Evolutionary conservation across 2,888 invertebrate genomes (phyloP).

Genomic region (Hypsopygia costalis): DNA sequence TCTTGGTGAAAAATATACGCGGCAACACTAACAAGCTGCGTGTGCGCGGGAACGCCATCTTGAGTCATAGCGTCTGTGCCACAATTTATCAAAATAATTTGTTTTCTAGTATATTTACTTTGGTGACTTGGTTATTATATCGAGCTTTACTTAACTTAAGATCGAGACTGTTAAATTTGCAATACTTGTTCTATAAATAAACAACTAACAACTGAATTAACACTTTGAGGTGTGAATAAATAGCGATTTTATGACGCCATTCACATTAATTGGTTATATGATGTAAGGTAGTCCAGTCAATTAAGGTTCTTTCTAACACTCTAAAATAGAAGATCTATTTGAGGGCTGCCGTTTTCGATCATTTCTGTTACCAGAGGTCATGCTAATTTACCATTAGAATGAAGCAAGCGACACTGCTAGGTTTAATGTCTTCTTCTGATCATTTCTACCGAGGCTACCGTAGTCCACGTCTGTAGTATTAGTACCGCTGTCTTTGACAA

Average conservation of each 20-base stretch:
- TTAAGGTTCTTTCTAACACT: no score
- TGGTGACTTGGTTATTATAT: conserved; percentile 41
- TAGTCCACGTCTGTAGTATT: no score
- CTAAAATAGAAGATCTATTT: no score
- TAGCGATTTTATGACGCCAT: conserved; percentile 39
- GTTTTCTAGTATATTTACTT: conserved; percentile 35
- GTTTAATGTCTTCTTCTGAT: no score
- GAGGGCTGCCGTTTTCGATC: no score
- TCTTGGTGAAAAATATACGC: conserved; percentile 50
- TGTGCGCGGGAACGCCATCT: conserved; percentile 26
- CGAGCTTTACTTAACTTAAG: conserved; percentile 22
- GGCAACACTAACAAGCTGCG: conserved; percentile 40
- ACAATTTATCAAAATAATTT: conserved; percentile 44
- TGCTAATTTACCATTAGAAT: no score
- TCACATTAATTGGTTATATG: conserved; percentile 45
- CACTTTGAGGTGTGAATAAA: conserved; percentile 47
- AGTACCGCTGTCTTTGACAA: no score
- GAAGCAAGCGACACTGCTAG: no score
- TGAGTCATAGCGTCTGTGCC: conserved; percentile 42
- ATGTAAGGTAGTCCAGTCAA: conserved; percentile 7
- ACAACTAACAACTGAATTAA: conserved; percentile 50
- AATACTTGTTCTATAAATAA: conserved; percentile 45
- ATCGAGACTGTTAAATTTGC: conserved; percentile 36
- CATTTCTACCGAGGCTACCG: no score
- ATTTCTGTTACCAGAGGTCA: no score